Percentiles rank a stretch among this genome's conserved stretches.
phyloP scores from a whole-genome alignment of 2,888 invertebrate genomes.

The Ceramica pisi region DNA sequence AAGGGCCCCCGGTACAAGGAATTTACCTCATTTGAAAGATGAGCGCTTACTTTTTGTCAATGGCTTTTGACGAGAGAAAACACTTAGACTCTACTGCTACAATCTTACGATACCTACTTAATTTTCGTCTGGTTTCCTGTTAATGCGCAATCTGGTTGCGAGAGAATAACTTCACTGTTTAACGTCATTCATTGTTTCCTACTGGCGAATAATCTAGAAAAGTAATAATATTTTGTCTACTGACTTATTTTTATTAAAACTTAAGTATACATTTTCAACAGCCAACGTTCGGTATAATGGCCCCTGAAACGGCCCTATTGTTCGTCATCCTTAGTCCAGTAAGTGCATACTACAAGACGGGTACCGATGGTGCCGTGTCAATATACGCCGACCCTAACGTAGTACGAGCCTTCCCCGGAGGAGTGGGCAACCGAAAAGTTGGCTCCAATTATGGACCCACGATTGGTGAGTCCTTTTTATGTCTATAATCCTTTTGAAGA shows the following conservation, averaged over 20 bases:
- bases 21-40: not conserved
- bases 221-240: not conserved
- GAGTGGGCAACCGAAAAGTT: constrained; percentile 98
- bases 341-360: constrained; percentile 96
- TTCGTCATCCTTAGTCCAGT: constrained; percentile 98
- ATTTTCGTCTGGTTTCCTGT: not conserved
- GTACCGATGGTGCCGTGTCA: constrained; percentile 93
- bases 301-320: constrained; percentile 96
- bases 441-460: constrained; percentile 98
- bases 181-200: not conserved
- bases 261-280: constrained; percentile 78
- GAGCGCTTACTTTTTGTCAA: not conserved
- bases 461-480: constrained; percentile 87
- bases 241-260: not conserved
- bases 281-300: constrained; percentile 97
- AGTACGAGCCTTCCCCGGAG: constrained; percentile 97
- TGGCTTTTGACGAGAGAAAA: not conserved
- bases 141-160: not conserved
- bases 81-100: not conserved
- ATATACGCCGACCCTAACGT: constrained; percentile 98
- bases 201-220: not conserved
- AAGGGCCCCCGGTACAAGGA: not conserved
- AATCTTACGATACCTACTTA: not conserved
- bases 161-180: not conserved
- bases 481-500: not conserved